Conservation (phyloP, 2,113 vertebrate genomes). For the Manacus vitellinus region DNA sequence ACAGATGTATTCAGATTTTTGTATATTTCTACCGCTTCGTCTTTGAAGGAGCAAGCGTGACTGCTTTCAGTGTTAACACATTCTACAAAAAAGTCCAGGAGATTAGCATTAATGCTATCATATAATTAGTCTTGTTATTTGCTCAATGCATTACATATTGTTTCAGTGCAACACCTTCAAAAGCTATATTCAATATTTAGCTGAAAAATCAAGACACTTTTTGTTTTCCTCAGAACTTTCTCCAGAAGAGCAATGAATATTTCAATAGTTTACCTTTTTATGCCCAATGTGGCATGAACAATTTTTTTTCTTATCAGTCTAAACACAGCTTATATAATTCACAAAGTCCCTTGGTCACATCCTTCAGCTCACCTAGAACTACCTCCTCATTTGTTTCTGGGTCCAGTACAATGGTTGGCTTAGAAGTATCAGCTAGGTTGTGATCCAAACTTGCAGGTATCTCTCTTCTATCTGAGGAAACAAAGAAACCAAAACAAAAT, state of each 20-base stretch:
- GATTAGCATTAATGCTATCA: neutral
- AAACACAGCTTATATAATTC: neutral
- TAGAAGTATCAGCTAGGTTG: conserved; percentile 41
- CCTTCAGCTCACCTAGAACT: conserved; percentile 63
- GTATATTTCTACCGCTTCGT: conserved; percentile 61
- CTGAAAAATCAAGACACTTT: neutral
- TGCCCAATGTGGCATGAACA: neutral
- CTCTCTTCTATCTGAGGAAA: conserved; percentile 18
- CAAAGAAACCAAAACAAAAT: conserved; percentile 1
- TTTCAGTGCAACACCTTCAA: neutral
- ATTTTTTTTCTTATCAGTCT: neutral
- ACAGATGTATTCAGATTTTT: conserved; percentile 68
- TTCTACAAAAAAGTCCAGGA: conserved; percentile 51
- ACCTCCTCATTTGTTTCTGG: conserved; percentile 53
- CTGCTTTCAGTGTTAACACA: conserved; percentile 59
- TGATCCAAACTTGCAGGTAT: neutral
- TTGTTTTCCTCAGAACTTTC: neutral
- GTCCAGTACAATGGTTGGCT: conserved; percentile 60
- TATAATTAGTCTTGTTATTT: neutral
- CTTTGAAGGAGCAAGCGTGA: conserved; percentile 2
- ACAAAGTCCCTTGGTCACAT: neutral
- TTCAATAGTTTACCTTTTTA: neutral
- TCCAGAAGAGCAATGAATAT: neutral
- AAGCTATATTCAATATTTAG: neutral
- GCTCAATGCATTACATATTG: neutral